A percentile compares a stretch with the other conserved stretches of the same genome.
These are phyloP conservation scores for Drosophila acutilabella DNA, from an alignment of 2,888 invertebrate genomes.

Conservation along the genomic window DNA sequence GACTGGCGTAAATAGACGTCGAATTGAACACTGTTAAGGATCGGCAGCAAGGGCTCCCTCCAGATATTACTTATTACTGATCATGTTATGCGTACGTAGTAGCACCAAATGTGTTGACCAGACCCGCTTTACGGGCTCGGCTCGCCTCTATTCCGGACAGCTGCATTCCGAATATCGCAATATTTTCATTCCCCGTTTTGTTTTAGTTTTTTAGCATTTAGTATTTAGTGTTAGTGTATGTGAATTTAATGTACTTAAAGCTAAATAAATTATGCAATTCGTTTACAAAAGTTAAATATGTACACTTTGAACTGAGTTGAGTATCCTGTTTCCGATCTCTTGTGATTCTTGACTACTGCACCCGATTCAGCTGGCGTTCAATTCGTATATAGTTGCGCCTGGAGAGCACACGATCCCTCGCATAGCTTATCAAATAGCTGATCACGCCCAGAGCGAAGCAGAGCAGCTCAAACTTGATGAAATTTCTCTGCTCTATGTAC, in stretches of 20 bases:
- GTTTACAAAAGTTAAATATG: slow-evolving; percentile 58
- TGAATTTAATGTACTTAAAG: slow-evolving; percentile 75
- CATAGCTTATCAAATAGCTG: slow-evolving; percentile 79
- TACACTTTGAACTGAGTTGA: slow-evolving; percentile 54
- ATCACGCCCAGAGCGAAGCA: slow-evolving; percentile 79
- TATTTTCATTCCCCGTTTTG: slow-evolving; percentile 48
- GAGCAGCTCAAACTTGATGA: slow-evolving; percentile 84
- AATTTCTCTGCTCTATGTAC: slow-evolving; percentile 93
- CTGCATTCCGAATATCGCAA: slow-evolving; percentile 47
- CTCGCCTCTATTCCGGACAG: slow-evolving; percentile 35
- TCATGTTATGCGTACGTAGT: slow-evolving; percentile 60
- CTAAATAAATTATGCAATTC: slow-evolving; percentile 70
- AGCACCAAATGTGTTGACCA: slow-evolving; percentile 72
- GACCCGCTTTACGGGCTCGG: slow-evolving; percentile 21
- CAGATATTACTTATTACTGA: slow-evolving; percentile 19
- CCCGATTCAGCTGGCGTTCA: slow-evolving; percentile 82
- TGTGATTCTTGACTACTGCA: slow-evolving; percentile 58
- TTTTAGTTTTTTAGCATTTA: neutral
- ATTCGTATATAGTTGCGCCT: slow-evolving; percentile 79
- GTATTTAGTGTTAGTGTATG: slow-evolving; percentile 63
- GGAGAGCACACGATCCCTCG: slow-evolving; percentile 80
- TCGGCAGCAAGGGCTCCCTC: slow-evolving; percentile 18
- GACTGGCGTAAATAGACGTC: slow-evolving; percentile 79
- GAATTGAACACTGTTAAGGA: slow-evolving; percentile 10
- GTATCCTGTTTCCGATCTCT: slow-evolving; percentile 53